Conservation (phyloP, 2,888 invertebrate genomes). For the Cephus rjabovi region DNA sequence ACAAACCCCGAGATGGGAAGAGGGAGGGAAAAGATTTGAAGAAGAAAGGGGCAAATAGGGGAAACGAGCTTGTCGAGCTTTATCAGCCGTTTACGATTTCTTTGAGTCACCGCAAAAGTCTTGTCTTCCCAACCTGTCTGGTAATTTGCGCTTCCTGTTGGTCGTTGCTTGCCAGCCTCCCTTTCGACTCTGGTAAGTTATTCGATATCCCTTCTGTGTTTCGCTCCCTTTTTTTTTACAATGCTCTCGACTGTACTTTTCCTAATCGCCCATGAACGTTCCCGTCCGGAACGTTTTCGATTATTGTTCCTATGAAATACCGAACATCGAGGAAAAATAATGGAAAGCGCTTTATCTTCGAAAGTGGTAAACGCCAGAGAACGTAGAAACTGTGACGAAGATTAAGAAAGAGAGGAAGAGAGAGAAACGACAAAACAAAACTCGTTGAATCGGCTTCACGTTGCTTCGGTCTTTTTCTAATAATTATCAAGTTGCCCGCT, state of each 20-base stretch:
- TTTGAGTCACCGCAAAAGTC: background rate
- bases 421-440: background rate
- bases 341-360: background rate
- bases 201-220: background rate
- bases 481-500: background rate
- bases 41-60: background rate
- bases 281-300: background rate
- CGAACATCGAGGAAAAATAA: background rate
- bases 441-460: background rate
- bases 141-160: background rate
- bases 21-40: background rate
- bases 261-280: background rate
- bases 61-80: slow-evolving; percentile 25
- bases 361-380: background rate
- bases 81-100: slow-evolving; percentile 34
- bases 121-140: background rate
- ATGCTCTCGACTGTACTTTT: slow-evolving; percentile 10
- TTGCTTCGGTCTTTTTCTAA: background rate
- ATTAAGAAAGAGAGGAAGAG: background rate
- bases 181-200: background rate
- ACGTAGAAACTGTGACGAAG: background rate
- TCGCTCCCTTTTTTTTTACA: slow-evolving; percentile 14
- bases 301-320: background rate
- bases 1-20: background rate
- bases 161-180: background rate